Evolutionary conservation across 2,113 vertebrate species (phyloP), one percentile per base, ranked within the genome.

Genomic region (Esox niger): DNA sequence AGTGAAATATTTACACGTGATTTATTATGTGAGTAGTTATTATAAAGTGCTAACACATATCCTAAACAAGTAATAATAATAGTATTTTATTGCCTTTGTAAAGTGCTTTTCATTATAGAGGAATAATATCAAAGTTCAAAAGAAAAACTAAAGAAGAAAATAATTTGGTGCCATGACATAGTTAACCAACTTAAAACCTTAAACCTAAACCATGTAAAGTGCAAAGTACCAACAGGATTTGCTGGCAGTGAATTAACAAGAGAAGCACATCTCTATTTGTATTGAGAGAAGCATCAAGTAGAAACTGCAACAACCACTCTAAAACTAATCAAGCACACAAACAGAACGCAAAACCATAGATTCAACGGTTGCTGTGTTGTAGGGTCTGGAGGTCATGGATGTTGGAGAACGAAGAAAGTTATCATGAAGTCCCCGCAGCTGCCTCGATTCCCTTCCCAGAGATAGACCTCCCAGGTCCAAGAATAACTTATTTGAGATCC

Each of bases 401-500:
- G 15, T 27, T 56, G 64, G 31, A 55, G 64, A 49, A 32, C 23
- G 17, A 9, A 35, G 64, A 5, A 43, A 15, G 29, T 33, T 27
- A 56, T 68, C 76, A 84, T 59, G 61, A 74, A 85, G 73, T 61
- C 69, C 73, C 62, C 33, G 60, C 2, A 31, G 74, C 57, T 31
- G 29, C 49, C 21, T 54, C 21, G 6, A 25, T 25, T 25, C 80
- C 66, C 65, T 74, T 82, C 86, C 84, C 60, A 64, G 88, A 86
- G 84, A 88, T 82, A 83, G 68, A 69, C 49, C 73, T 72, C 71
- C 81, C 83, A 83, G 78, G 68, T 74, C 84, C 83, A 88, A 87
- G 74, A 87, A 89, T 89, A 88, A 81, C 30, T 10, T n/a, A 10
- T n/a, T 71, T 32, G 68, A 76, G 69, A 70, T 72, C 72, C 68